These are phyloP conservation scores for Eledona agricola DNA, from an alignment of 2,888 invertebrate species.

Conservation along the genomic window DNA sequence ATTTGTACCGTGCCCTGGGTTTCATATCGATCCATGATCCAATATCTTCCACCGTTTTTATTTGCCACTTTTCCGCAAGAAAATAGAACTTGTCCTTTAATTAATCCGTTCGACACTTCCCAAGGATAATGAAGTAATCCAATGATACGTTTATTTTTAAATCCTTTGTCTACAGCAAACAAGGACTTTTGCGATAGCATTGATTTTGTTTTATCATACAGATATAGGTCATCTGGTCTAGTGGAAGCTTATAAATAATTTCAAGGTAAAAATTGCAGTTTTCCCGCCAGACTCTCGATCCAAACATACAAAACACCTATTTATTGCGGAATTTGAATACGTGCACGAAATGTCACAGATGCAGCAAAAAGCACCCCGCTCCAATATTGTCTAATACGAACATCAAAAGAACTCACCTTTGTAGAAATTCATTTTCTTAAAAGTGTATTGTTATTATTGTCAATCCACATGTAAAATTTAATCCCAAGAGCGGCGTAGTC, in stretches of 20 bases:
- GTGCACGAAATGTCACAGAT: conserved; percentile 24
- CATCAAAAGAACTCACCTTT: conserved; percentile 57
- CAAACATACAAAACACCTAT: conserved; percentile 5
- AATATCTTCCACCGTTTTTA: conserved; percentile 30
- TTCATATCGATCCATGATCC: conserved; percentile 36
- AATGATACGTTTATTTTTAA: conserved; percentile 29
- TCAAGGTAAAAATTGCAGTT: conserved; percentile 37
- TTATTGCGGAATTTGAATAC: conserved; percentile 19
- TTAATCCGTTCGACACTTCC: conserved; percentile 20
- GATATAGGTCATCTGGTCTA: conserved; percentile 41
- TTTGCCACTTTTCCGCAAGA: conserved; percentile 26
- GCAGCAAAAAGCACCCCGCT: conserved; percentile 48
- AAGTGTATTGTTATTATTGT: conserved; percentile 63
- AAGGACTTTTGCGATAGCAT: conserved; percentile 28
- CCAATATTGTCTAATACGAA: conserved; percentile 61
- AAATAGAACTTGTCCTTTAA: conserved; percentile 27
- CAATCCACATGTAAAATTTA: conserved; percentile 64
- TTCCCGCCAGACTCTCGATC: conserved; percentile 9
- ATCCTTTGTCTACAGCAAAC: conserved; percentile 20
- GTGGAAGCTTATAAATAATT: conserved; percentile 36
- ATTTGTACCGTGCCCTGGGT: conserved; percentile 50
- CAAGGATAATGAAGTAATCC: conserved; percentile 34
- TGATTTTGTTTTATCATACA: conserved; percentile 38
- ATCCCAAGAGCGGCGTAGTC: conserved; percentile 57
- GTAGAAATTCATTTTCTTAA: conserved; percentile 58